phyloP scores from a whole-genome alignment of 2,797 vertebrate species.

The Eospalax fontanierii region DNA sequence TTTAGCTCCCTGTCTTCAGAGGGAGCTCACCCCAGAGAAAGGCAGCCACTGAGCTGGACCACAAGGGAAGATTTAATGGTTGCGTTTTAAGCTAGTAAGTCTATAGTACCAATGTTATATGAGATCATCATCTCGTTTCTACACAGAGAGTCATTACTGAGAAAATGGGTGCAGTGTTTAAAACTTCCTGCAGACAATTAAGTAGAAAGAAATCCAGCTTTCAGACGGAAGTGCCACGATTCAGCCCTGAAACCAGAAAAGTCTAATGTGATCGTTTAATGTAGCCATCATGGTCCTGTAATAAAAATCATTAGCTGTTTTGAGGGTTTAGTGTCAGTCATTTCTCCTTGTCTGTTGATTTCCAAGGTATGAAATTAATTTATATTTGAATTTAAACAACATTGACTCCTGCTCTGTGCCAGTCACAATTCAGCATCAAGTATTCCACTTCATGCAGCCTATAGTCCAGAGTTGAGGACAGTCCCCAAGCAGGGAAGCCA shows the following conservation, averaged over 20 bases:
- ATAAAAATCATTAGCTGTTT: constrained; percentile 67
- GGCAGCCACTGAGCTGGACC: neutral
- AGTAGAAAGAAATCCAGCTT: constrained; percentile 84
- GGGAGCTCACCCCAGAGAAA: neutral
- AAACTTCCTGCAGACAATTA: constrained; percentile 81
- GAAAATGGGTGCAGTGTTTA: constrained; percentile 79
- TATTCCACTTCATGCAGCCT: neutral
- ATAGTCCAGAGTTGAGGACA: neutral
- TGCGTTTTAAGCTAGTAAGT: constrained; percentile 82
- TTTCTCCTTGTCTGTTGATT: constrained; percentile 25
- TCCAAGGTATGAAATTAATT: constrained; percentile 15
- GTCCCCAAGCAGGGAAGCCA: neutral
- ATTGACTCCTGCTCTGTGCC: neutral
- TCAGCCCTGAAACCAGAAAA: constrained; percentile 61
- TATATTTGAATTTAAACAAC: neutral
- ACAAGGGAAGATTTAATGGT: constrained; percentile 77
- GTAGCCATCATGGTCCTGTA: constrained; percentile 69
- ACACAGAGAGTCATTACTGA: constrained; percentile 73
- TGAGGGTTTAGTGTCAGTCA: neutral
- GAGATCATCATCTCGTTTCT: constrained; percentile 86
- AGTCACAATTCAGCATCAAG: neutral
- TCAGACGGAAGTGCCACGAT: constrained; percentile 44
- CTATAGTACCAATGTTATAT: constrained; percentile 82
- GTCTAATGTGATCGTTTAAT: constrained; percentile 62
- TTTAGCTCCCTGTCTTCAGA: neutral